Evolutionary conservation across 2,888 invertebrate species (phyloP).

Genomic region (Zaprionus bogoriensis): DNA sequence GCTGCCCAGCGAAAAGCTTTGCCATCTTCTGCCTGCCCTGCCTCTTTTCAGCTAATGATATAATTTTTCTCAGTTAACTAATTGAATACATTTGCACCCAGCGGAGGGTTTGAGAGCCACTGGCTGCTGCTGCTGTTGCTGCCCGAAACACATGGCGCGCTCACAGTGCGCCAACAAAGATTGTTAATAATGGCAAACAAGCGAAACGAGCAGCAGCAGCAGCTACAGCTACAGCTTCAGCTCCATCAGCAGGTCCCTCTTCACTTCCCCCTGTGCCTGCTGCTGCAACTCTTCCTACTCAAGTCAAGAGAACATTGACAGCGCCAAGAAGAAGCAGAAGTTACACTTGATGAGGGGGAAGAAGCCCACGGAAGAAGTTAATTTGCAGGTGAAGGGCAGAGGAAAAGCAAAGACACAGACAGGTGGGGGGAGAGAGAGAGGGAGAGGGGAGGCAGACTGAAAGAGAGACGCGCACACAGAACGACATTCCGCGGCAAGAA

Average conservation of each 20-base stretch:
- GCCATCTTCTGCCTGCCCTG: background rate
- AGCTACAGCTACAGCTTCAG: conserved; percentile 2
- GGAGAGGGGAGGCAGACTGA: background rate
- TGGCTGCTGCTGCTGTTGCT: no score
- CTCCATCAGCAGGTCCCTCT: conserved; percentile 3
- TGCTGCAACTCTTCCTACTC: conserved; percentile 17
- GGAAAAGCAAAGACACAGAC: conserved; percentile 1
- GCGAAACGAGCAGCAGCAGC: conserved; percentile 50
- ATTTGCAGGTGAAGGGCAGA: conserved; percentile 36
- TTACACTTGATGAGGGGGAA: background rate
- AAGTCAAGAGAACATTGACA: conserved; percentile 21
- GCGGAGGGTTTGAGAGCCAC: no score
- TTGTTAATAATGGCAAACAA: conserved; percentile 78
- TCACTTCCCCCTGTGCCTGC: background rate
- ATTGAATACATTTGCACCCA: conserved; percentile 76
- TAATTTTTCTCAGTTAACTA: conserved; percentile 79
- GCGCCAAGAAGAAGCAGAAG: background rate
- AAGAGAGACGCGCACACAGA: conserved; percentile 42
- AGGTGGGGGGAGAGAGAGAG: background rate
- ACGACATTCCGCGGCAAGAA: conserved; percentile 61
- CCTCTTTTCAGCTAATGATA: conserved; percentile 68
- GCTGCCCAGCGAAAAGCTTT: conserved; percentile 30
- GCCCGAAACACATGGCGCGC: conserved; percentile 53
- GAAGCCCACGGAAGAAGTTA: conserved; percentile 59
- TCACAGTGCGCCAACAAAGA: conserved; percentile 68